phyloP scores from a whole-genome alignment of 1,140 invertebrate genomes.

The Campoletis sonorensis region DNA sequence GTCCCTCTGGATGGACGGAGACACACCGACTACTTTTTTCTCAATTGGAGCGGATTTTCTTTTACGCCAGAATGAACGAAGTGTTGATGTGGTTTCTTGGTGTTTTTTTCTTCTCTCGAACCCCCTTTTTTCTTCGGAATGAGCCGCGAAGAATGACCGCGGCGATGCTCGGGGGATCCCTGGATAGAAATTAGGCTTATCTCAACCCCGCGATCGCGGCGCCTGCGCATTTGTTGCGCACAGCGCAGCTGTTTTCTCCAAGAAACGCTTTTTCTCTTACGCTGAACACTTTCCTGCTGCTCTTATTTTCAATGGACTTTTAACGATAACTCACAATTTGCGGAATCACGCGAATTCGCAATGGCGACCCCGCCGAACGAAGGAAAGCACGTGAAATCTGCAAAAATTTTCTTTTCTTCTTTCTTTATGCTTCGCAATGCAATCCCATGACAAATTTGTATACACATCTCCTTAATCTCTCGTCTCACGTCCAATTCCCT shows the following conservation, averaged over 20 bases:
- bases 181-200: slow-evolving; percentile 68
- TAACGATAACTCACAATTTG: background rate
- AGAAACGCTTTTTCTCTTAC: too few relatives aligned
- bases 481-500: slow-evolving; percentile 21
- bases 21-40: background rate
- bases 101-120: too few relatives aligned
- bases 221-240: background rate
- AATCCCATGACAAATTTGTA: background rate
- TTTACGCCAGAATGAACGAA: slow-evolving; percentile 22
- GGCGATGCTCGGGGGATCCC: slow-evolving; percentile 5
- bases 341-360: too few relatives aligned
- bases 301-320: background rate
- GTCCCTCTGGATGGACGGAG: too few relatives aligned
- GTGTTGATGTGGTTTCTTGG: background rate
- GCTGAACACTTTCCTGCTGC: too few relatives aligned
- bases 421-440: background rate
- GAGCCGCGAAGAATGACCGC: slow-evolving; percentile 40
- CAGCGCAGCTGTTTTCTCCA: slow-evolving; percentile 60
- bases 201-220: slow-evolving; percentile 58
- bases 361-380: too few relatives aligned
- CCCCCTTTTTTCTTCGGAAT: slow-evolving; percentile 15
- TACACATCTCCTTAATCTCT: slow-evolving; percentile 25
- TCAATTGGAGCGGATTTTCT: slow-evolving; percentile 65
- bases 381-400: background rate
- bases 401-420: background rate